Percentiles rank a stretch among this genome's conserved stretches.
These are phyloP conservation scores for Xerus inauris DNA, from an alignment of 2,113 vertebrate genomes.

Conservation along the genomic window DNA sequence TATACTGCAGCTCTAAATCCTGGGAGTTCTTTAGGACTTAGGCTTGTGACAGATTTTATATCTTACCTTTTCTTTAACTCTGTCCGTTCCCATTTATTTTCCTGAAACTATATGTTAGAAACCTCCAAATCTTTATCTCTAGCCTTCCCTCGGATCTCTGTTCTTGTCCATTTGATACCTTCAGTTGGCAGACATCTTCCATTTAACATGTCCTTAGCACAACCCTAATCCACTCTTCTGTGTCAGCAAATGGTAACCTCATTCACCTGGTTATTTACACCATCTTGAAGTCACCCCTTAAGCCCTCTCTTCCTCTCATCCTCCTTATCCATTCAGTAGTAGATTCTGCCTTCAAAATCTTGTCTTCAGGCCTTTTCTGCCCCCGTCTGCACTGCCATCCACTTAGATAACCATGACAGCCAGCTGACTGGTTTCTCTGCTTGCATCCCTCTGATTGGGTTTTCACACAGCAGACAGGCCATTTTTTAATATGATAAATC, in stretches of 20 bases:
- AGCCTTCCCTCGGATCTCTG: background rate
- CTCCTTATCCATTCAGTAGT: background rate
- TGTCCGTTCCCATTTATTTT: background rate
- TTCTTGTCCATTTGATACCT: background rate
- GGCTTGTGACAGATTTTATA: background rate
- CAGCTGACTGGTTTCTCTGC: background rate
- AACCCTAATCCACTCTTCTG: background rate
- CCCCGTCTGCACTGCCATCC: background rate
- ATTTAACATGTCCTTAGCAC: background rate
- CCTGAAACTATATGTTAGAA: background rate
- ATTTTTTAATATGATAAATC: background rate
- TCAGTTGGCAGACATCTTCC: background rate
- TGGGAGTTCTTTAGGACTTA: background rate
- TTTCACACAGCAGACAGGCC: background rate
- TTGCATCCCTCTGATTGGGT: background rate
- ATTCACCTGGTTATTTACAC: accelerated
- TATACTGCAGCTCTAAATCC: background rate
- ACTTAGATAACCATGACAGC: background rate
- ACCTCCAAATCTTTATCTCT: background rate
- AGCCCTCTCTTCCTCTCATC: background rate
- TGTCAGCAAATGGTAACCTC: background rate
- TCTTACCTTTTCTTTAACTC: background rate
- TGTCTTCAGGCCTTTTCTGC: background rate
- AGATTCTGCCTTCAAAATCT: background rate
- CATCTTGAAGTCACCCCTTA: accelerated